These are phyloP conservation scores for Lepas anatifera DNA, from an alignment of 2,888 invertebrate genomes.

Conservation along the genomic window DNA sequence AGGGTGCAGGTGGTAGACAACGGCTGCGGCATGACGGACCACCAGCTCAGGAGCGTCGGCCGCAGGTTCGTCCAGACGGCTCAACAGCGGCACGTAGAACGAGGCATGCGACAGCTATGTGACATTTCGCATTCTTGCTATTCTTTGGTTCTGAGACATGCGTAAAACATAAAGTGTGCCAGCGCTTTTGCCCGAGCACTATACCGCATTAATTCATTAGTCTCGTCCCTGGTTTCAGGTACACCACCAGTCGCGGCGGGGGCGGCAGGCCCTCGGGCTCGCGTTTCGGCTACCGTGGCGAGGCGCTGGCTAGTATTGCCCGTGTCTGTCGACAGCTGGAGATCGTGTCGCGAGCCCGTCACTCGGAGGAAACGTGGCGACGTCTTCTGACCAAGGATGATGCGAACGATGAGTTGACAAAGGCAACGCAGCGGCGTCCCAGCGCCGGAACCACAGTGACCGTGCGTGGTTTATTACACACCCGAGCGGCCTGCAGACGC, in stretches of 20 bases:
- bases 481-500: constrained; percentile 48
- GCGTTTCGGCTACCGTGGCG: constrained; percentile 48
- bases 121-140: too few species aligned
- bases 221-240: constrained; percentile 5
- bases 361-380: constrained; percentile 41
- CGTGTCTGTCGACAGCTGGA: constrained; percentile 44
- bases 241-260: constrained; percentile 9
- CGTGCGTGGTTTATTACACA: constrained; percentile 50
- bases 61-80: too few species aligned
- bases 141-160: too few species aligned
- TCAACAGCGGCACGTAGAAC: too few species aligned
- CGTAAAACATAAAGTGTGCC: too few species aligned
- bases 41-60: constrained; percentile 46
- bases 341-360: constrained; percentile 44
- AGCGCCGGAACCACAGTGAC: constrained; percentile 59
- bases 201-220: too few species aligned
- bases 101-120: too few species aligned
- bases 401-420: constrained; percentile 34
- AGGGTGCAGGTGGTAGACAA: constrained; percentile 65
- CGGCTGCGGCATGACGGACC: constrained; percentile 50
- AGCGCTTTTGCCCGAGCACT: too few species aligned
- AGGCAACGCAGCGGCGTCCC: constrained; percentile 39
- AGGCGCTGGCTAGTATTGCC: constrained; percentile 51
- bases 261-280: background rate
- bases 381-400: constrained; percentile 40